phyloP scores from a whole-genome alignment of 2,888 invertebrate genomes.

The Bellardia bayeri region DNA sequence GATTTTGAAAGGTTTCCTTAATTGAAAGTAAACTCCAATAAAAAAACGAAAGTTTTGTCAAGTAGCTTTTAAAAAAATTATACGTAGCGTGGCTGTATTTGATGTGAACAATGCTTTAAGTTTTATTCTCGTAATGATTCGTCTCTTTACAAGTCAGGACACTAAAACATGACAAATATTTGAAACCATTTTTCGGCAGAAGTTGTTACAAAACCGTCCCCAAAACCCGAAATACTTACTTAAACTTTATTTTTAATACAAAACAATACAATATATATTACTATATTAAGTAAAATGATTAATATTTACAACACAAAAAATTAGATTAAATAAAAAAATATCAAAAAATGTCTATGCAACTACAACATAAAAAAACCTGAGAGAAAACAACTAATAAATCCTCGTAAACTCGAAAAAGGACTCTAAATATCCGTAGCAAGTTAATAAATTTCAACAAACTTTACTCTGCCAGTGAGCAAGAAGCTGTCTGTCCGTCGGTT shows the following conservation, averaged over 20 bases:
- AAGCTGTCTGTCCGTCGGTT: not conserved
- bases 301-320: constrained; percentile 51
- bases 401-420: not conserved
- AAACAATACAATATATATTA: constrained; percentile 41
- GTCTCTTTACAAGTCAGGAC: no score
- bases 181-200: no score
- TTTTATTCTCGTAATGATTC: no score
- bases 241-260: constrained; percentile 20
- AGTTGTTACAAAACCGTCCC: no score
- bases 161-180: no score
- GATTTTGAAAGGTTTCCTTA: no score
- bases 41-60: no score
- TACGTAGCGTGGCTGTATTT: no score
- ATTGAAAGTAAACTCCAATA: no score
- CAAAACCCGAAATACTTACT: not conserved
- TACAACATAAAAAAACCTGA: not conserved
- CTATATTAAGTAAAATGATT: constrained; percentile 54
- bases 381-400: not conserved
- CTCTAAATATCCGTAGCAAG: constrained; percentile 28
- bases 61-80: no score
- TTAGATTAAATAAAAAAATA: constrained; percentile 48
- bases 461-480: not conserved
- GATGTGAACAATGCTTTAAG: no score
- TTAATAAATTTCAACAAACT: constrained; percentile 58
- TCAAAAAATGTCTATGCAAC: constrained; percentile 13